Base-by-base conservation (phyloP, 2,888 invertebrate species). In the Anoncus sp. region DNA sequence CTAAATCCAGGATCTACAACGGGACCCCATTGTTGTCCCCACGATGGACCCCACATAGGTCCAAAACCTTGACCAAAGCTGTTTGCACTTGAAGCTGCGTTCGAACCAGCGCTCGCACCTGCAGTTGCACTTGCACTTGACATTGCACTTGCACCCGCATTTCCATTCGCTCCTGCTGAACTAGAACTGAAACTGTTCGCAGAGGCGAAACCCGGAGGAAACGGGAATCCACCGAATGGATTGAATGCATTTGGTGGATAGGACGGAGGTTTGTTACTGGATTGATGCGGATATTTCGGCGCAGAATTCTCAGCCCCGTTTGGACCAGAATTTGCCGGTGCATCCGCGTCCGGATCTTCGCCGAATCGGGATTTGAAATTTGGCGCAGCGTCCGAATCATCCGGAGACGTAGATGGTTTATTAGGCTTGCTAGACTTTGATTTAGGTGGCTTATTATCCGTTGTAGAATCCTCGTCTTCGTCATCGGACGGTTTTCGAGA, bases 101-200 rank as follows among this genome's bases (percentile, higher is more conserved):
- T 51, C 27, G 70, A 57, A 51, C 57, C 45, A n/a, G 75, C 63
- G 12, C 40, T 43, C 1, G 78, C 75, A 51, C 20, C 45, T 18
- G 62, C 35, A 31, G 12, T 70, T 24, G 60, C 60, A 35, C 77
- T 65, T 1, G 79, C 55, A 14, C 51, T 63, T 7, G 63, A 20
- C 10, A 49, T 45, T 0, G 75, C 70, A 16, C 55, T 40, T 0
- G 80, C 73, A 38, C 60, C 40, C 3, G 81, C 51, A 14, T 55
- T 47, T 18, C 65, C 73, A 22, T 47, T 69, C 9, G 65, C 75
- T 18, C 51, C 47, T 3, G 80, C 75, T 6, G 65, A 60, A 10
- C 76, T 72, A 14, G 77, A 69, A 35, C 79, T 72, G 49, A 79
- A 78, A 74, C 82, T 76, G 10, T 71, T 69, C 1, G 79, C 74